Conservation (phyloP, 2,888 invertebrate genomes). For the Zaprionus bogoriensis region DNA sequence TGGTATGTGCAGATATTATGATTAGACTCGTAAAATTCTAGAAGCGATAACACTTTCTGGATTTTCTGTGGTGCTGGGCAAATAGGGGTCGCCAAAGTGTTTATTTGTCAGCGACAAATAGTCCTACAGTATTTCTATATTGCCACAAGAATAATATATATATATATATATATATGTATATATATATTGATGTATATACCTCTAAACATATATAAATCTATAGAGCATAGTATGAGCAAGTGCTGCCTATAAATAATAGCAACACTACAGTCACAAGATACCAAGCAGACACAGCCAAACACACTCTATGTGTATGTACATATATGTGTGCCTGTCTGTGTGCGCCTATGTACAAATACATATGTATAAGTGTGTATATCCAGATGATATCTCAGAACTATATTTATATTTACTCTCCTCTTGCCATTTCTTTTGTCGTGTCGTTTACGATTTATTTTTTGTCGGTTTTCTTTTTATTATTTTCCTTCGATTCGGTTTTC, state of each 20-base stretch:
- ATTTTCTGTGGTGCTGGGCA: slow-evolving; percentile 5
- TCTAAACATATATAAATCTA: slow-evolving; percentile 13
- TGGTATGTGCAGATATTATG: slow-evolving; percentile 43
- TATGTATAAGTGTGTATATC: slow-evolving; percentile 6
- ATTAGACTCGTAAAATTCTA: slow-evolving; percentile 65
- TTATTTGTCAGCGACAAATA: slow-evolving; percentile 32
- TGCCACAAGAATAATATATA: too few relatives aligned
- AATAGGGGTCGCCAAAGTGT: slow-evolving; percentile 7
- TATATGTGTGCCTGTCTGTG: not conserved
- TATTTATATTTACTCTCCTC: slow-evolving; percentile 45
- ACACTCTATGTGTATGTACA: not conserved
- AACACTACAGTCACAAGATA: slow-evolving; percentile 12
- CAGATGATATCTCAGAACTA: slow-evolving; percentile 50
- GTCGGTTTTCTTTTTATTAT: not conserved
- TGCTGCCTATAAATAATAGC: slow-evolving; percentile 70
- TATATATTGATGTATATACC: slow-evolving; percentile 13
- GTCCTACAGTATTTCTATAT: not conserved
- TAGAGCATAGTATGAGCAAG: slow-evolving; percentile 42
- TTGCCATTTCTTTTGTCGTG: slow-evolving; percentile 23
- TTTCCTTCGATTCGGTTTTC: not conserved
- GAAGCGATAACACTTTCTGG: slow-evolving; percentile 46
- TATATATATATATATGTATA: slow-evolving; percentile 15
- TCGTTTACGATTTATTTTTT: slow-evolving; percentile 8
- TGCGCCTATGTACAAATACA: not conserved
- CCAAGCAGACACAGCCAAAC: not conserved